phyloP scores from a whole-genome alignment of 2,113 vertebrate genomes.

The Sturnira hondurensis region DNA sequence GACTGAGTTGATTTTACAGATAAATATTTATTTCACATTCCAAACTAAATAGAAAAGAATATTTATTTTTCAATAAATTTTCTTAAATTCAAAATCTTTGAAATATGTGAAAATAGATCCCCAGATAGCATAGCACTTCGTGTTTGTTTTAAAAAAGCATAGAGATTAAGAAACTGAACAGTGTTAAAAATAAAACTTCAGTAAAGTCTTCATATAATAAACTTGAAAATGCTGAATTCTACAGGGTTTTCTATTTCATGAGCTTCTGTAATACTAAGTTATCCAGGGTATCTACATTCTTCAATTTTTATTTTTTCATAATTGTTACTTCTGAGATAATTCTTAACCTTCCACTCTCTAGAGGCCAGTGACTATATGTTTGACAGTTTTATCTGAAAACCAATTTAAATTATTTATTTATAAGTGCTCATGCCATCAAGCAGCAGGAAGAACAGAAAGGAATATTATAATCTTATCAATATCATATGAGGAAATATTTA shows the following conservation, averaged over 20 bases:
- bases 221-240: neutral
- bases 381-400: slow-evolving; percentile 53
- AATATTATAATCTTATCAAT: neutral
- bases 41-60: neutral
- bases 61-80: slow-evolving; percentile 23
- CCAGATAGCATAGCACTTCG: neutral
- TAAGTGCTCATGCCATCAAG: neutral
- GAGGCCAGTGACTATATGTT: slow-evolving; percentile 16
- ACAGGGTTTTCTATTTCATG: slow-evolving; percentile 56
- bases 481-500: neutral
- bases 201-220: slow-evolving; percentile 29
- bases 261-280: slow-evolving; percentile 56
- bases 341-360: slow-evolving; percentile 47
- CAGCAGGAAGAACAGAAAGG: neutral
- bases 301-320: slow-evolving; percentile 58
- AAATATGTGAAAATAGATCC: neutral
- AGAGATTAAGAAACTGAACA: neutral
- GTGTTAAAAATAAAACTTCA: slow-evolving; percentile 48
- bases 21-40: neutral
- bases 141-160: neutral
- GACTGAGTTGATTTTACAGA: slow-evolving; percentile 48
- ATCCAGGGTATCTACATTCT: slow-evolving; percentile 47
- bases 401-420: slow-evolving; percentile 49
- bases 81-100: slow-evolving; percentile 33
- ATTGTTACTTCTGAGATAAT: slow-evolving; percentile 63